Evolutionary conservation across 2,113 vertebrate species (phyloP).

Genomic region (Telmatochromis sp.): DNA sequence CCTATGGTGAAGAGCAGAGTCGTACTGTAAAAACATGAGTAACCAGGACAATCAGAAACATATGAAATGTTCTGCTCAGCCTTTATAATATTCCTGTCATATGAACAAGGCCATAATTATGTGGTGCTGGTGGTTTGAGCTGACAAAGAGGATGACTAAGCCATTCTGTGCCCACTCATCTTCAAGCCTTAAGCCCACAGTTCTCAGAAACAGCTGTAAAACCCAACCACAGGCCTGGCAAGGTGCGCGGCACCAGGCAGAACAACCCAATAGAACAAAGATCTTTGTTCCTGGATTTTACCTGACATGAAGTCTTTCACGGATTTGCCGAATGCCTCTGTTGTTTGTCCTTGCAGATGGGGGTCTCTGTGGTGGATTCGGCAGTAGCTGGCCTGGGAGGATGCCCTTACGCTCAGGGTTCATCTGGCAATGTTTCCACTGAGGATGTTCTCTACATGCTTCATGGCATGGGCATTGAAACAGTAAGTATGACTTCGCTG

Average conservation of each 20-base stretch:
- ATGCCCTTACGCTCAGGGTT: slow-evolving; percentile 89
- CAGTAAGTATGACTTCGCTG: slow-evolving; percentile 72
- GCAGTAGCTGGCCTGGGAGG: slow-evolving; percentile 90
- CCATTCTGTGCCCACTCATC: slow-evolving; percentile 59
- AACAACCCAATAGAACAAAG: slow-evolving; percentile 50
- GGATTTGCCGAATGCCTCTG: slow-evolving; percentile 30
- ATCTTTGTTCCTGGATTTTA: slow-evolving; percentile 51
- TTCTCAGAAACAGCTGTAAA: slow-evolving; percentile 48
- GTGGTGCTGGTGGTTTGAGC: slow-evolving; percentile 32
- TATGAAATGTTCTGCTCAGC: slow-evolving; percentile 45
- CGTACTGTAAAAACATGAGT: slow-evolving; percentile 46
- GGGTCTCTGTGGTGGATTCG: slow-evolving; percentile 86
- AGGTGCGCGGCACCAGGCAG: neutral
- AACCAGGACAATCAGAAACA: slow-evolving; percentile 55
- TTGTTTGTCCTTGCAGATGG: slow-evolving; percentile 82
- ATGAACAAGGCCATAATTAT: slow-evolving; percentile 52
- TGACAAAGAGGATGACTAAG: slow-evolving; percentile 67
- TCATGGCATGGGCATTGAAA: slow-evolving; percentile 86
- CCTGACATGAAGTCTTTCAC: slow-evolving; percentile 1
- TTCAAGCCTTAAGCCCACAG: slow-evolving; percentile 28
- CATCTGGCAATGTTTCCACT: slow-evolving; percentile 92
- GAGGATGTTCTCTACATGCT: slow-evolving; percentile 95
- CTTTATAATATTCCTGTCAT: slow-evolving; percentile 34
- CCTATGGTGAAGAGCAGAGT: slow-evolving; percentile 23
- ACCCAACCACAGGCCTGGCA: slow-evolving; percentile 48